Base-by-base conservation (phyloP, 2,888 invertebrate genomes). In the Teleogryllus oceanicus region DNA sequence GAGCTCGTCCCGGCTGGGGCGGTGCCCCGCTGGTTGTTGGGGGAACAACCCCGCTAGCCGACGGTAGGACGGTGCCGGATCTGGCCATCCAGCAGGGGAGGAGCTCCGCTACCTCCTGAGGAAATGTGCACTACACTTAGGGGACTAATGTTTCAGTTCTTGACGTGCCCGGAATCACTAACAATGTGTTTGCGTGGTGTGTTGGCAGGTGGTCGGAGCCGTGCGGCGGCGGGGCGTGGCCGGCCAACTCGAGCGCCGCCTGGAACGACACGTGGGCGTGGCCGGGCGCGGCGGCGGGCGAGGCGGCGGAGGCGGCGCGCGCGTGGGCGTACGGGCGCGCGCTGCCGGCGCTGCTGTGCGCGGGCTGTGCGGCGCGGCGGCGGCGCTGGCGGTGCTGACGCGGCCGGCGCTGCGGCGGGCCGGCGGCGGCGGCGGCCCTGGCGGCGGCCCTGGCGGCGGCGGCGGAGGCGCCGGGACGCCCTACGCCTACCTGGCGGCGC, bases 331-430 rank as follows among this genome's bases (percentile, higher is more conserved):
- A 62, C 62, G 62, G 13, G 62, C 16, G 16, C 5, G 62, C n/a
- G n/a, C n/a, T 62, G 62, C 62, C 62, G 16, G 62, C 62, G 62
- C 62, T 62, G 16, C 62, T 62, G 13, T 13, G 16, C 16, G 62
- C 62, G 62, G 62, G 62, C n/a, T 62, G 62, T 62, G 16, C 62
- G 62, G 62, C 62, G 62, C 62, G n/a, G 62, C n/a, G 62, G 62
- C 62, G n/a, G 62, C 62, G 62, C 85, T 89, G 21, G 85, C 87
- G 79, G 88, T 89, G 13, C 85, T 89, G 51, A 88, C 88, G 1
- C 85, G 88, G 81, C 88, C 88, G 1, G 85, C 86, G 75, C 84
- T 89, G 76, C 85, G 88, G 80, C 87, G 87, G 76, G 88, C 88
- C 76, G 87, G 88, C 78, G 88, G 88, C 84, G 86, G 88, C 83